These are phyloP conservation scores for Euclidia mi DNA, from an alignment of 2,888 invertebrate species.

Conservation along the genomic window DNA sequence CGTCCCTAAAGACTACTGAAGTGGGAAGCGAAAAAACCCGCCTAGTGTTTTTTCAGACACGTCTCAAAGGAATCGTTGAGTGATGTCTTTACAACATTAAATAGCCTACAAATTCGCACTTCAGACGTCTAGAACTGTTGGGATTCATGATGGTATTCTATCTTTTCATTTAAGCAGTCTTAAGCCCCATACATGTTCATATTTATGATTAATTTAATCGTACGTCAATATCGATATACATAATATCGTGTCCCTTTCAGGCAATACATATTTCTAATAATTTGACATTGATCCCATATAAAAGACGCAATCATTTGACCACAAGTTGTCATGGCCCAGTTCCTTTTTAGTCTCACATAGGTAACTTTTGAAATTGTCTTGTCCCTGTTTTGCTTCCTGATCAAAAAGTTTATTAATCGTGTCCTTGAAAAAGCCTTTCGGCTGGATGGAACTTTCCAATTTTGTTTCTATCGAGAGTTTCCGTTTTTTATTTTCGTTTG, in stretches of 20 bases:
- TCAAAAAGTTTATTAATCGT: slow-evolving; percentile 76
- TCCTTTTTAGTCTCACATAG: slow-evolving; percentile 63
- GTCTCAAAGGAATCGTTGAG: neutral
- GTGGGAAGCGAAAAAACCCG: no score
- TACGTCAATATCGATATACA: slow-evolving; percentile 30
- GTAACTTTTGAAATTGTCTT: slow-evolving; percentile 73
- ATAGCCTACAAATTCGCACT: no score
- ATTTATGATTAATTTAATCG: slow-evolving; percentile 19
- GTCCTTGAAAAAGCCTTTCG: slow-evolving; percentile 76
- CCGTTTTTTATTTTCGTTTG: slow-evolving; percentile 68
- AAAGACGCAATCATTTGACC: slow-evolving; percentile 48
- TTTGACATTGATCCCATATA: slow-evolving; percentile 67
- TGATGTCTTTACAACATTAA: neutral
- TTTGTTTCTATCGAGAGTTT: slow-evolving; percentile 82
- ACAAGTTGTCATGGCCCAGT: slow-evolving; percentile 64
- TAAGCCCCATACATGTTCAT: slow-evolving; percentile 2
- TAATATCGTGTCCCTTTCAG: slow-evolving; percentile 13
- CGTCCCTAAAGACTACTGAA: neutral
- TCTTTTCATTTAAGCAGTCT: slow-evolving; percentile 3
- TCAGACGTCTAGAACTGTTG: no score
- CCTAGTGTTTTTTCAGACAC: no score
- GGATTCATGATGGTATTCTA: no score
- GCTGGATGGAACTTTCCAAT: slow-evolving; percentile 71
- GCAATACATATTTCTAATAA: slow-evolving; percentile 43
- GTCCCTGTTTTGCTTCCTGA: slow-evolving; percentile 64